Conservation (phyloP, 2,888 invertebrate species). For the Phengaris arion region DNA sequence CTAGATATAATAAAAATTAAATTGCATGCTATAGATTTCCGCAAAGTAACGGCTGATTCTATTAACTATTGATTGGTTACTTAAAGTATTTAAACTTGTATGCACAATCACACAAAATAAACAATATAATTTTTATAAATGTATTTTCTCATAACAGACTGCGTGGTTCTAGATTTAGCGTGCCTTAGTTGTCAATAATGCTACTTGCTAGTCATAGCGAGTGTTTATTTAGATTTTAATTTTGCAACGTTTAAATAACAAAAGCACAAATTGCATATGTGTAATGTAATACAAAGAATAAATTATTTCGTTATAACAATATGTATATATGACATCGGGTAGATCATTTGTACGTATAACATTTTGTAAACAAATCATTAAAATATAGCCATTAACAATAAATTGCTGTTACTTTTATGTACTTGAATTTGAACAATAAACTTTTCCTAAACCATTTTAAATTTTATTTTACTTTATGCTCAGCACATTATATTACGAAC, state of each 20-base stretch:
- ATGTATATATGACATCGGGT: conserved; percentile 39
- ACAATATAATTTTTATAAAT: not conserved
- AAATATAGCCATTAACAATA: conserved; percentile 41
- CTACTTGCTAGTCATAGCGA: not conserved
- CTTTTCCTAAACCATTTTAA: conserved; percentile 54
- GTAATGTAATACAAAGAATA: not conserved
- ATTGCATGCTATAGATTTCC: no score
- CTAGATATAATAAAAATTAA: no score
- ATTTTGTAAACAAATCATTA: conserved; percentile 51
- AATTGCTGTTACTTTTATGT: conserved; percentile 63
- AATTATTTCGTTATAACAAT: not conserved
- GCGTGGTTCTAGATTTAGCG: not conserved
- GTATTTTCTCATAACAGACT: not conserved
- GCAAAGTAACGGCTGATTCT: no score
- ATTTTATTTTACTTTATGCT: conserved; percentile 33
- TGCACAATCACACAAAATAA: not conserved
- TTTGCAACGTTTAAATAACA: not conserved
- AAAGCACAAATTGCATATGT: not conserved
- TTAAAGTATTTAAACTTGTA: no score
- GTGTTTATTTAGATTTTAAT: not conserved
- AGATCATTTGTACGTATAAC: conserved; percentile 44
- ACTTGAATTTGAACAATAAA: conserved; percentile 71
- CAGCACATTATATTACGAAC: no score
- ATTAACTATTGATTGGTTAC: no score
- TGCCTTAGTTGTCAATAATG: conserved; percentile 1